phyloP scores from a whole-genome alignment of 2,888 invertebrate genomes.

The Catocala fraxini region DNA sequence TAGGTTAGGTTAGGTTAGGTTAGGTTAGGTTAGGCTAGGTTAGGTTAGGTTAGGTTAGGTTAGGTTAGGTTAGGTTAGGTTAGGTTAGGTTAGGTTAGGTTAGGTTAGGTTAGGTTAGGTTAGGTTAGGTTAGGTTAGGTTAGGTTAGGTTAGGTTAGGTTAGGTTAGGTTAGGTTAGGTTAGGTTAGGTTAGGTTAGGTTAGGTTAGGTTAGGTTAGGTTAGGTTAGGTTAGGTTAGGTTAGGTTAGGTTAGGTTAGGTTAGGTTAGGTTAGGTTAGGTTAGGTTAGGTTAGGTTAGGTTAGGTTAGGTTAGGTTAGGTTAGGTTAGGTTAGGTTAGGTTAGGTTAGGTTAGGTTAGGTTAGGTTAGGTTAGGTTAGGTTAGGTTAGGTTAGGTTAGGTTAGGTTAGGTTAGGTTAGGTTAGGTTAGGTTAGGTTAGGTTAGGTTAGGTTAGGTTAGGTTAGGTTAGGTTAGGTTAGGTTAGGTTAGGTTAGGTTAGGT shows the following conservation, averaged over 20 bases:
- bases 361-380: slow-evolving; percentile 6
- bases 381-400: slow-evolving; percentile 5
- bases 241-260: slow-evolving; percentile 6
- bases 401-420: slow-evolving; percentile 6
- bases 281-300: slow-evolving; percentile 6
- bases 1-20: slow-evolving; percentile 19
- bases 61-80: slow-evolving; percentile 6
- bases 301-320: slow-evolving; percentile 6
- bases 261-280: slow-evolving; percentile 6
- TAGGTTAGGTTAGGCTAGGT: slow-evolving; percentile 4
- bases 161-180: slow-evolving; percentile 6
- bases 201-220: slow-evolving; percentile 5
- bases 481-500: slow-evolving; percentile 6
- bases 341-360: slow-evolving; percentile 6
- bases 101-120: slow-evolving; percentile 6
- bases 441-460: slow-evolving; percentile 6
- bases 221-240: slow-evolving; percentile 6
- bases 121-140: slow-evolving; percentile 6
- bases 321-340: slow-evolving; percentile 6
- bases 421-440: slow-evolving; percentile 6
- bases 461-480: slow-evolving; percentile 6
- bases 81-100: slow-evolving; percentile 6
- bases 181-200: slow-evolving; percentile 5
- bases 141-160: slow-evolving; percentile 6
- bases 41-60: slow-evolving; percentile 11